Evolutionary conservation across 2,113 vertebrate species (phyloP), one percentile per base, ranked within the genome.

Genomic region (Philantomba maxwellii): DNA sequence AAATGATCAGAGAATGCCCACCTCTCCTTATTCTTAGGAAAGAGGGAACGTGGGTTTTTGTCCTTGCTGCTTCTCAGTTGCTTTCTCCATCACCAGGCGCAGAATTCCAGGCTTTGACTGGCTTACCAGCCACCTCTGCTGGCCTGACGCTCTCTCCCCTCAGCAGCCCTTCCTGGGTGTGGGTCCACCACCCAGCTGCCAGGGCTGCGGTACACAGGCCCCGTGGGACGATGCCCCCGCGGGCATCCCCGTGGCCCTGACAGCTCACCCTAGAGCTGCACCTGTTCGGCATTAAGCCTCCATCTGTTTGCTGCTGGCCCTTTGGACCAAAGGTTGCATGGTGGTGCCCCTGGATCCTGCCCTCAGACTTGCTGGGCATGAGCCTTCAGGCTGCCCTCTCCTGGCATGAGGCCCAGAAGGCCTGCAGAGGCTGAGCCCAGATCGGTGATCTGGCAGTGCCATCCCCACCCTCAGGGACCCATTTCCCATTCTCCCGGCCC

Each of bases 141-240:
- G 8, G 64, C 16, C 60, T 73, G 16, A 36, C 26, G 39, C 47
- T 55, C 25, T n/a, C 45, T 66, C 47, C 30, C 57, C 15, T 33
- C 28, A 21, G 7, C 33, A 55, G 77, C 16, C 39, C 19, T 51
- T 55, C 15, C 21, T 15, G 64, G 64, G 21, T 49, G 39, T 64
- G 4, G 3, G 70, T 23, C 28, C 12, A 60, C 30, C 6, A 28
- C n/a, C 21, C 14, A 23, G 51, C 33, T 60, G 6, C 51, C 30
- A 23, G 53, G 14, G n/a, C 47, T 89, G 7, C 0, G 0, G 33
- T 23, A 19, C 30, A 26, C 21, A 81, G 26, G 39, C 53, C 26
- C 66, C 2, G 0, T 0, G 1, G 30, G 39, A 17, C 21, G 17
- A 58, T 23, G 66, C n/a, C 66, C n/a, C 64, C 33, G 0, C 15